A percentile compares a stretch with the other conserved stretches of the same genome.
Evolutionary conservation across 1,140 invertebrate species (phyloP).

Genomic region (Zelostemma sp.): DNA sequence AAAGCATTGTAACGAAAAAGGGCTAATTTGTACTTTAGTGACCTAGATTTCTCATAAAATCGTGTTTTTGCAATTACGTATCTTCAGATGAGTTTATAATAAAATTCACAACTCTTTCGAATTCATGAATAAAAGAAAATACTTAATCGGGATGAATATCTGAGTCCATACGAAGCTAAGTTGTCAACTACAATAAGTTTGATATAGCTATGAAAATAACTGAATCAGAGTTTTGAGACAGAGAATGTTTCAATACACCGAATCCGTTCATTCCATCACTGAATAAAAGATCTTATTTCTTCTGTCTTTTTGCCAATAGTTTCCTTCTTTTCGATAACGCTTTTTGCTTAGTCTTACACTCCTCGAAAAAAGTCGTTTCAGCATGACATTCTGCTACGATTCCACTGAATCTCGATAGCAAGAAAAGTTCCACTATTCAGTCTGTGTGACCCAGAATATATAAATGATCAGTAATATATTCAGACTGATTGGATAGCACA

Average conservation of each 20-base stretch:
- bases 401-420: constrained; percentile 2
- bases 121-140: no score
- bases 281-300: constrained; percentile 8
- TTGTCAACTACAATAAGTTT: constrained; percentile 37
- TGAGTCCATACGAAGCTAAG: constrained; percentile 33
- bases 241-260: constrained; percentile 19
- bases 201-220: constrained; percentile 17
- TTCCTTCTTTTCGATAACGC: neutral
- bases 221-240: constrained; percentile 27
- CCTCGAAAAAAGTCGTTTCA: constrained; percentile 30
- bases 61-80: no score
- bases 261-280: constrained; percentile 8
- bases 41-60: no score
- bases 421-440: neutral
- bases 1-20: no score
- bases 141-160: no score
- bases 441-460: constrained; percentile 15
- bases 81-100: no score
- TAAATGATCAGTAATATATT: constrained; percentile 23
- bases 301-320: neutral
- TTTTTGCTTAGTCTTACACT: neutral
- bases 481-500: constrained; percentile 18
- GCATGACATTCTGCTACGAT: constrained; percentile 17
- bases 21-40: no score
- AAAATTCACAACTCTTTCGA: no score